Evolutionary conservation across 2,797 vertebrate species (phyloP).

Genomic region (Lophura swinhoii): DNA sequence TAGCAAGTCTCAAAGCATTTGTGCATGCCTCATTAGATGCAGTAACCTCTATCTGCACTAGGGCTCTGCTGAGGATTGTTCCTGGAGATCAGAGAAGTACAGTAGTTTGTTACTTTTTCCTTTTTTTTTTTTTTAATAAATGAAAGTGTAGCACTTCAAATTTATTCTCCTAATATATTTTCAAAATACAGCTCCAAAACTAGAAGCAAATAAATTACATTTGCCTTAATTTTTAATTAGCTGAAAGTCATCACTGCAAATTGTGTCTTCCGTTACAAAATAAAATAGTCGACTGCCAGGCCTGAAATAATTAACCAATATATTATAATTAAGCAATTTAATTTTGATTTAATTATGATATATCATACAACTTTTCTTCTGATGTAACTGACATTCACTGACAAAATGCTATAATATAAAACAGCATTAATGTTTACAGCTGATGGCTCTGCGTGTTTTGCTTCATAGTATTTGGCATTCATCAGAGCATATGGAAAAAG

Average conservation of each 20-base stretch:
- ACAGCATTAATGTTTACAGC: constrained; percentile 24
- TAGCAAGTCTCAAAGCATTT: constrained; percentile 26
- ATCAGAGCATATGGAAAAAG: constrained; percentile 37
- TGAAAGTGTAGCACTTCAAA: neutral
- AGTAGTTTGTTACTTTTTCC: neutral
- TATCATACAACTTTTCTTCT: constrained; percentile 49
- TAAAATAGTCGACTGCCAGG: constrained; percentile 51
- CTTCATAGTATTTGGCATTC: constrained; percentile 33
- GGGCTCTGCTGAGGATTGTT: neutral
- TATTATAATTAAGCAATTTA: constrained; percentile 63
- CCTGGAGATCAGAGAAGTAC: neutral
- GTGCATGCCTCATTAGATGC: constrained; percentile 25
- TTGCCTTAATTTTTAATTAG: constrained; percentile 75
- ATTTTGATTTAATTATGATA: constrained; percentile 65
- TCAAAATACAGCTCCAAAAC: constrained; percentile 47
- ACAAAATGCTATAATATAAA: constrained; percentile 49
- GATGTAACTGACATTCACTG: constrained; percentile 65
- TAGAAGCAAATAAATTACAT: constrained; percentile 68
- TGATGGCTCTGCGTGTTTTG: constrained; percentile 23
- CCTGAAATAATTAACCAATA: constrained; percentile 60
- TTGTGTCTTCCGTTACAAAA: constrained; percentile 59
- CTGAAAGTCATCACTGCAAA: constrained; percentile 59
- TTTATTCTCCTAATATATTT: constrained; percentile 22
- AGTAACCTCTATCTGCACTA: constrained; percentile 15
- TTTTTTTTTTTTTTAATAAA: neutral